Evolutionary conservation across 2,888 invertebrate genomes (phyloP), one percentile per base, ranked within the genome.

Genomic region (Chrysolina americana): DNA sequence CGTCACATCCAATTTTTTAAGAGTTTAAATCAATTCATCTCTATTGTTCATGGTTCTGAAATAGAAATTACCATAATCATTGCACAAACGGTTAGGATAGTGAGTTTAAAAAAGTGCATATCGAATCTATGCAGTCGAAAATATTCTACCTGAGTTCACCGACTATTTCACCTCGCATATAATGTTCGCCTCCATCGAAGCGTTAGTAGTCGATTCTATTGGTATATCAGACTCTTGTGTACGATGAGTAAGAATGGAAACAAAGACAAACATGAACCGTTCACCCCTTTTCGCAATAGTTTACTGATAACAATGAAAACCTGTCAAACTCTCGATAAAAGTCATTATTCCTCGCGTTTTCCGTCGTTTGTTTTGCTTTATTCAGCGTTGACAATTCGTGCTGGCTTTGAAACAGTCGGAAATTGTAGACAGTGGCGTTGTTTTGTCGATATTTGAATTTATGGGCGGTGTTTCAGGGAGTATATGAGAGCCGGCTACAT

Each of bases 221-320:
- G n/a, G 47, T 47, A 47, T 15, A 47, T 47, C 47, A 47, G 6
- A 47, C 47, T n/a, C n/a, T n/a, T 56, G 56, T 23, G 21, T 56
- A 5, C 15, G 21, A 10, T 36, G 59, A 59, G 59, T 28, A 36
- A 36, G n/a, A 36, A 36, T 59, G 36, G 17, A 28, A n/a, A 59
- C 59, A 59, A 28, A 59, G 28, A 28, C 28, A 59, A 59, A 59
- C 28, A 28, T 3, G n/a, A 59, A 28, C 59, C 5, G 59, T 59
- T 17, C 6, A n/a, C 36, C 23, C 59, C 6, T 59, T 59, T 15
- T n/a, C 59, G 59, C 9, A n/a, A 36, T 59, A 59, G 59, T 59
- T 59, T 28, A 28, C 59, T 59, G 59, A 28, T 36, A 28, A 59
- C 36, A 59, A 59, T 59, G 23, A 59, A 59, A 59, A n/a, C 59